Evolutionary conservation across 2,113 vertebrate genomes (phyloP).

Genomic region (Limanda limanda): DNA sequence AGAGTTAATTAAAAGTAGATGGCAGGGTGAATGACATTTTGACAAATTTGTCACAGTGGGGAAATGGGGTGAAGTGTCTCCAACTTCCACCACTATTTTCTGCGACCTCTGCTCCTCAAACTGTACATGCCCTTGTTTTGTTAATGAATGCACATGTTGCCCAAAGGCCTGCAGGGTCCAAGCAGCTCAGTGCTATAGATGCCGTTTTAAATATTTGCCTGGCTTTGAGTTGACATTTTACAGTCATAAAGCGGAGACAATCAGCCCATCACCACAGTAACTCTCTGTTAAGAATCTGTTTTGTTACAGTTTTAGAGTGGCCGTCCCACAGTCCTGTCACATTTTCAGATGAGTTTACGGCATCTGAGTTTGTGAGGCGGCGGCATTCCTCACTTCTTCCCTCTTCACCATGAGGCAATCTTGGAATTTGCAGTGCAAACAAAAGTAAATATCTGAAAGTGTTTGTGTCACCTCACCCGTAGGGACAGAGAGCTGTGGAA

Average conservation of each 20-base stretch:
- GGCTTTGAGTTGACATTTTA: slow-evolving; percentile 58
- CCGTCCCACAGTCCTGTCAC: slow-evolving; percentile 23
- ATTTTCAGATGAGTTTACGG: slow-evolving; percentile 70
- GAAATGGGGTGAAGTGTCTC: slow-evolving; percentile 5
- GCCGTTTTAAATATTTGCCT: slow-evolving; percentile 55
- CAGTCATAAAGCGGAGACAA: slow-evolving; percentile 46
- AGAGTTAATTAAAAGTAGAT: slow-evolving; percentile 37
- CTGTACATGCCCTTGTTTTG: neutral
- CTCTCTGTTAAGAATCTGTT: slow-evolving; percentile 44
- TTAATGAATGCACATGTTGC: neutral
- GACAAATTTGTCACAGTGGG: slow-evolving; percentile 17
- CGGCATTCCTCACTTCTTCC: slow-evolving; percentile 60
- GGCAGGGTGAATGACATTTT: slow-evolving; percentile 21
- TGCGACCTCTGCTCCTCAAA: neutral
- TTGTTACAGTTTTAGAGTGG: slow-evolving; percentile 38
- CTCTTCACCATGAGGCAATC: slow-evolving; percentile 69
- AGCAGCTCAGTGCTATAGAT: slow-evolving; percentile 8
- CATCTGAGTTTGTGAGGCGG: slow-evolving; percentile 53
- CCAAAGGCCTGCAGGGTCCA: neutral
- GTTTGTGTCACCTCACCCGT: slow-evolving; percentile 58
- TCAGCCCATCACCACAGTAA: slow-evolving; percentile 38
- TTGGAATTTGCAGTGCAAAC: slow-evolving; percentile 75
- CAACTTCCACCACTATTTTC: slow-evolving; percentile 8
- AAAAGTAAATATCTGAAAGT: slow-evolving; percentile 66
- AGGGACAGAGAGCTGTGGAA: slow-evolving; percentile 63